Evolutionary conservation across 2,888 invertebrate genomes (phyloP).

Genomic region (Lasioglossum leucozonium): DNA sequence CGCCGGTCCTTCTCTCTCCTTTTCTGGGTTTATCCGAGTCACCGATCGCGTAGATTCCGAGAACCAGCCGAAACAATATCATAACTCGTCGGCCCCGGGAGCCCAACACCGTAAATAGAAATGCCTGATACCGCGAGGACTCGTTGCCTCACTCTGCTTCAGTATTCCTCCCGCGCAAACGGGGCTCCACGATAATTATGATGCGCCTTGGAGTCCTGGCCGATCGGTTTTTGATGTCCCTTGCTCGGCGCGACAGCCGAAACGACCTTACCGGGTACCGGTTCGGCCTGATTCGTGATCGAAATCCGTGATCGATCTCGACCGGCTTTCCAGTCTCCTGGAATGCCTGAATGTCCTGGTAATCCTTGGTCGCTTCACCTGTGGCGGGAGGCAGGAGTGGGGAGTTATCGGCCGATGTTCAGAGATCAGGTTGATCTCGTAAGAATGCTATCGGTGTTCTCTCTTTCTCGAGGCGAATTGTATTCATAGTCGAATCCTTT

Average conservation of each 20-base stretch:
- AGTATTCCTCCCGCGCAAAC: constrained; percentile 69
- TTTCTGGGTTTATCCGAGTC: constrained; percentile 82
- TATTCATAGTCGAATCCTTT: not conserved
- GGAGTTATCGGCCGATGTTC: not conserved
- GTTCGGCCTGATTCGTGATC: constrained; percentile 68
- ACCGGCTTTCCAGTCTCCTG: not conserved
- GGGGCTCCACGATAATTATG: constrained; percentile 79
- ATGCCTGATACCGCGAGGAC: constrained; percentile 75
- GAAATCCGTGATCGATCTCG: constrained; percentile 70
- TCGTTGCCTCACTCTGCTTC: constrained; percentile 58
- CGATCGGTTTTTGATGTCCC: constrained; percentile 80
- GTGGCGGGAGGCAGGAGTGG: not conserved
- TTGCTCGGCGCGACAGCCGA: constrained; percentile 28
- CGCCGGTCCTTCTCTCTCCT: constrained; percentile 48
- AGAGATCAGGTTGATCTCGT: not conserved
- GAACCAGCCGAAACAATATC: constrained; percentile 84
- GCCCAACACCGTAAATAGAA: constrained; percentile 82
- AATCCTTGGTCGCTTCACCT: not conserved
- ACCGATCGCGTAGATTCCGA: constrained; percentile 84
- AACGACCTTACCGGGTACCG: constrained; percentile 22
- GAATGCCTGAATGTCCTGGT: not conserved
- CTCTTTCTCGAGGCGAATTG: not conserved
- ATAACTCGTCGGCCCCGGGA: constrained; percentile 82
- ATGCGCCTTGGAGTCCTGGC: constrained; percentile 75
- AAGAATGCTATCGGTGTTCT: not conserved